Evolutionary conservation across 2,888 invertebrate genomes (phyloP), one percentile per base, ranked within the genome.

Genomic region (Drosophila picticornis): DNA sequence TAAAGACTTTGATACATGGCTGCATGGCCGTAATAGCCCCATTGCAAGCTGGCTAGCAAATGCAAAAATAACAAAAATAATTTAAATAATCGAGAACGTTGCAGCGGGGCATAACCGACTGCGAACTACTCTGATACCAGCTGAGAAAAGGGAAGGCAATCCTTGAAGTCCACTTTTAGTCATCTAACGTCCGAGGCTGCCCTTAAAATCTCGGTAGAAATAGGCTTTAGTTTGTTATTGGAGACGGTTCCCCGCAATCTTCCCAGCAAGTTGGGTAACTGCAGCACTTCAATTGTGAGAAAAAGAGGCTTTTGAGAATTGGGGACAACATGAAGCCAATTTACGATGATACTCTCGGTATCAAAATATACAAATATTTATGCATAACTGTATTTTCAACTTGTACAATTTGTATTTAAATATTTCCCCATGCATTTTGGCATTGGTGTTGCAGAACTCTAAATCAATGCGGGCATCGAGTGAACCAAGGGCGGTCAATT

Each of bases 341-440:
- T n/a, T n/a, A 2, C n/a, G 0, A 40, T 10, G 1, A 38, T 19
- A 38, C 36, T 36, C 7, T 36, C 0, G 7, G 36, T 16, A 38
- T 38, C 38, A 38, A 16, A 36, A 7, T 36, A 36, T 36, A 36
- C 2, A 36, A 19, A 7, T 19, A 4, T 1, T 3, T n/a, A n/a
- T n/a, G 3, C 4, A 22, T 13, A 10, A 38, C 13, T 2, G 38
- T 27, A 10, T 0, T 29, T 34, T 31, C 25, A 25, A 7, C 11
- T 31, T 32, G 9, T 22, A 31, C 31, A 50, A 64, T 64, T 52
- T 46, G 36, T 22, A 52, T 67, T 53, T 66, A 51, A 65, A 52
- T 48, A 64, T 65, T 50, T 51, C 11, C 16, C 64, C 32, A 13
- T 50, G 64, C 64, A 65, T 52, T 65, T 65, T 22, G 32, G 38